phyloP scores from a whole-genome alignment of 2,888 invertebrate species.

The Drosophila subsilvestris region DNA sequence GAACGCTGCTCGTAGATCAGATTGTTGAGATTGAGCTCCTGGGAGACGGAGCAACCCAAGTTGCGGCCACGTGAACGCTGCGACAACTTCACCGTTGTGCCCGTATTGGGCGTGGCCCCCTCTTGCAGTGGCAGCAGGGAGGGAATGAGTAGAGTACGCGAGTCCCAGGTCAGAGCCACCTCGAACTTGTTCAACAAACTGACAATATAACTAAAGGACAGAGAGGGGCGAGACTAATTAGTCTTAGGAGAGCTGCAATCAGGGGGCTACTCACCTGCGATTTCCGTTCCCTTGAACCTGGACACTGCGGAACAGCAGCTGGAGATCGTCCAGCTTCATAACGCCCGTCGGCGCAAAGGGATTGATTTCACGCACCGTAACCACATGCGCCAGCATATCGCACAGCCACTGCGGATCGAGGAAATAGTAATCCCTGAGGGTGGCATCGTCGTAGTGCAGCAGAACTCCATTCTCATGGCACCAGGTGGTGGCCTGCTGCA shows the following conservation, averaged over 20 bases:
- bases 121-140: slow-evolving; percentile 94
- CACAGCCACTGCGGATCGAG: slow-evolving; percentile 99
- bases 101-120: slow-evolving; percentile 83
- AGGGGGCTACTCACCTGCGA: slow-evolving; percentile 78
- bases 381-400: slow-evolving; percentile 98
- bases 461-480: slow-evolving; percentile 98
- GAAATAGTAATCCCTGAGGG: slow-evolving; percentile 97
- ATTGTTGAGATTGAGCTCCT: slow-evolving; percentile 81
- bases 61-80: slow-evolving; percentile 80
- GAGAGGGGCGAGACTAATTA: background rate
- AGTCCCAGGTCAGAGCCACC: slow-evolving; percentile 98
- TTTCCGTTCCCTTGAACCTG: slow-evolving; percentile 89
- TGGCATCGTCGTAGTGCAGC: slow-evolving; percentile 97
- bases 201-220: slow-evolving; percentile 90
- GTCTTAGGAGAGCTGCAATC: too few species aligned
- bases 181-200: slow-evolving; percentile 98
- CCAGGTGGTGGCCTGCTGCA: slow-evolving; percentile 98
- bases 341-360: slow-evolving; percentile 96
- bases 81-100: slow-evolving; percentile 82
- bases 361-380: slow-evolving; percentile 98
- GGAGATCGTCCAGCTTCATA: slow-evolving; percentile 96
- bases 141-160: slow-evolving; percentile 94
- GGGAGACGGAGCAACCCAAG: slow-evolving; percentile 80
- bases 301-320: slow-evolving; percentile 96
- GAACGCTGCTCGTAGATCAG: slow-evolving; percentile 73